Percentiles rank a stretch among this genome's conserved stretches.
phyloP scores from a whole-genome alignment of 2,113 vertebrate species.

The Dolichotis patagonum region DNA sequence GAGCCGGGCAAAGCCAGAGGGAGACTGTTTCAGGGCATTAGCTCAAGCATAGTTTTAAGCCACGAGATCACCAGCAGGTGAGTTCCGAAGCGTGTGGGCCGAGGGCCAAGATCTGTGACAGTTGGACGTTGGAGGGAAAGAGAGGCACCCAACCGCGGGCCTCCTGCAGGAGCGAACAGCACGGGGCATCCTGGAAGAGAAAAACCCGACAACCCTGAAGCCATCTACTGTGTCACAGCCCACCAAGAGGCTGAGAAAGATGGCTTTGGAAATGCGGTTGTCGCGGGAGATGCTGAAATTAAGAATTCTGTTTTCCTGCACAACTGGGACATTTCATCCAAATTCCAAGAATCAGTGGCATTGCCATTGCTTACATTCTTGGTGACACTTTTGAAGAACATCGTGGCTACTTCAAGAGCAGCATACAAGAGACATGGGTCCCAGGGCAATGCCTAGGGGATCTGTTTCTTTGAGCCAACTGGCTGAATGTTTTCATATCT shows the following conservation, averaged over 20 bases:
- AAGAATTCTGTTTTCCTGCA: not conserved
- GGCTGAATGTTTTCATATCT: not conserved
- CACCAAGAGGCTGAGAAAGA: no score
- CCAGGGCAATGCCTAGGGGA: not conserved
- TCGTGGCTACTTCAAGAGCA: not conserved
- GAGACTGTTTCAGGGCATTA: not conserved
- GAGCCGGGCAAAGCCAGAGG: not conserved
- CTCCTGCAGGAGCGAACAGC: not conserved
- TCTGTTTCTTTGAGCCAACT: not conserved
- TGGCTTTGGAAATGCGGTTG: not conserved
- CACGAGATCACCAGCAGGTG: not conserved
- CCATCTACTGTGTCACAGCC: rapidly evolving
- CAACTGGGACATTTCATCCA: not conserved
- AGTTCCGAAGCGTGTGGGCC: not conserved
- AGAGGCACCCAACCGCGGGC: rapidly evolving
- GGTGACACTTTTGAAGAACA: not conserved
- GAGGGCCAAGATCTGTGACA: not conserved
- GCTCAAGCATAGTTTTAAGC: not conserved
- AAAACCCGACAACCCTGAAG: not conserved
- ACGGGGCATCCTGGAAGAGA: not conserved
- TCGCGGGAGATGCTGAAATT: not conserved
- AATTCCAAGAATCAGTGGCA: not conserved
- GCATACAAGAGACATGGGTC: not conserved
- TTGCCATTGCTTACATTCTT: not conserved
- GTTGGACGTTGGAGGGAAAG: not conserved